phyloP scores from a whole-genome alignment of 1,140 invertebrate species.

The Zaprionus vittiger region DNA sequence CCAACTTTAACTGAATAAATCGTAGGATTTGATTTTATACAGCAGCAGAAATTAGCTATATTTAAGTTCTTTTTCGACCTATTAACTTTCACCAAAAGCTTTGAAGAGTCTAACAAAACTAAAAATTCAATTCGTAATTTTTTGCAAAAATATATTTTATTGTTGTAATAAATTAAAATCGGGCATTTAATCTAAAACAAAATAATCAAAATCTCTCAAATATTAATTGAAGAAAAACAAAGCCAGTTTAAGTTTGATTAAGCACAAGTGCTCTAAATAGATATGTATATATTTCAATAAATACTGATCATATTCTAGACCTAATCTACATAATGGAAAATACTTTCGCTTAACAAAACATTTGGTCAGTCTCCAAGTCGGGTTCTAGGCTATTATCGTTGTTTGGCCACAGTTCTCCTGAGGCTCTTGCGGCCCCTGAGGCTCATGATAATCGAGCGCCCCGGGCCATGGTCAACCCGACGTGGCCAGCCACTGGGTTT shows the following conservation, averaged over 20 bases:
- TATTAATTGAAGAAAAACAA: constrained; percentile 1
- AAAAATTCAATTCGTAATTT: no score
- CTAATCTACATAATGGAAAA: constrained; percentile 13
- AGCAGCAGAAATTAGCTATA: not conserved
- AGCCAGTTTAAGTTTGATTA: constrained; percentile 10
- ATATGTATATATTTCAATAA: constrained; percentile 58
- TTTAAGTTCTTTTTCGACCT: no score
- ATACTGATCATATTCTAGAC: constrained; percentile 42
- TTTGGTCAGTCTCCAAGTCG: constrained; percentile 67
- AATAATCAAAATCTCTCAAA: no score
- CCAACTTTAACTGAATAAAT: not conserved
- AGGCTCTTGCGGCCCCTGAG: not conserved
- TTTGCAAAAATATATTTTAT: no score
- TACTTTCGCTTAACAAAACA: constrained; percentile 29
- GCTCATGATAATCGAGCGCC: constrained; percentile 67
- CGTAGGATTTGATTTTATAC: not conserved
- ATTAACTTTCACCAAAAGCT: no score
- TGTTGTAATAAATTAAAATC: no score
- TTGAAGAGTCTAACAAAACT: no score
- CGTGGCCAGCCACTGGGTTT: constrained; percentile 79
- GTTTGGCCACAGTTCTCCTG: constrained; percentile 14
- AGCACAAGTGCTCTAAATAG: not conserved
- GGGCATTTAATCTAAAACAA: no score
- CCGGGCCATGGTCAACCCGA: constrained; percentile 50
- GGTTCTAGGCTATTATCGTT: constrained; percentile 21